A percentile compares a stretch with the other conserved stretches of the same genome.
phyloP scores from a whole-genome alignment of 2,888 invertebrate genomes.

The Onchidella celtica region DNA sequence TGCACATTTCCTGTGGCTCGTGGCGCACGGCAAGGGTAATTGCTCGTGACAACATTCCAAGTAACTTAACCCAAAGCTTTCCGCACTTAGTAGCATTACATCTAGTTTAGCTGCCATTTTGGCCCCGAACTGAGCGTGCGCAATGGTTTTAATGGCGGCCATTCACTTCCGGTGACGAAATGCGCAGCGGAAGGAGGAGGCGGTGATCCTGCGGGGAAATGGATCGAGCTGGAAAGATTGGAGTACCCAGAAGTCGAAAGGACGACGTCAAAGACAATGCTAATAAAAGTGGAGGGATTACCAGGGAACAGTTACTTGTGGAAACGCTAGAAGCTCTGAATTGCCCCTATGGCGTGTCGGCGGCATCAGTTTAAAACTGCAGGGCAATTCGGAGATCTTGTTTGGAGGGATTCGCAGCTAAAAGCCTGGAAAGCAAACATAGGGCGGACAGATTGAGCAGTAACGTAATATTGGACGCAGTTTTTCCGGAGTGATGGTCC shows the following conservation, averaged over 20 bases:
- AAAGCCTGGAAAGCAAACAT: conserved; percentile 19
- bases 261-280: conserved; percentile 30
- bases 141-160: conserved; percentile 47
- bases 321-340: conserved; percentile 29
- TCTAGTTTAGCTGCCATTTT: conserved; percentile 44
- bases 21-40: conserved; percentile 33
- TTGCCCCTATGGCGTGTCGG: conserved; percentile 25
- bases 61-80: conserved; percentile 43
- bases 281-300: conserved; percentile 41
- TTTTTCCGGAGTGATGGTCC: no score
- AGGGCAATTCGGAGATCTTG: conserved; percentile 27
- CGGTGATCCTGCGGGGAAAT: conserved; percentile 21
- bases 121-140: conserved; percentile 41
- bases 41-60: conserved; percentile 35
- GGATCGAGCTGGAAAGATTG: conserved; percentile 18
- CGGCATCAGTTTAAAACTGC: conserved; percentile 34
- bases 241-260: neutral
- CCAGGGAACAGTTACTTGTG: conserved; percentile 7
- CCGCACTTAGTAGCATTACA: conserved; percentile 44
- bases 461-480: conserved; percentile 7
- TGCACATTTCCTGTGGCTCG: conserved; percentile 31
- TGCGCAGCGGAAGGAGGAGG: conserved; percentile 50
- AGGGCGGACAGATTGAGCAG: neutral
- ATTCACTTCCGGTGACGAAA: conserved; percentile 50
- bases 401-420: conserved; percentile 22